Evolutionary conservation across 1,140 invertebrate genomes (phyloP).

Genomic region (Zaprionus ghesquierei): DNA sequence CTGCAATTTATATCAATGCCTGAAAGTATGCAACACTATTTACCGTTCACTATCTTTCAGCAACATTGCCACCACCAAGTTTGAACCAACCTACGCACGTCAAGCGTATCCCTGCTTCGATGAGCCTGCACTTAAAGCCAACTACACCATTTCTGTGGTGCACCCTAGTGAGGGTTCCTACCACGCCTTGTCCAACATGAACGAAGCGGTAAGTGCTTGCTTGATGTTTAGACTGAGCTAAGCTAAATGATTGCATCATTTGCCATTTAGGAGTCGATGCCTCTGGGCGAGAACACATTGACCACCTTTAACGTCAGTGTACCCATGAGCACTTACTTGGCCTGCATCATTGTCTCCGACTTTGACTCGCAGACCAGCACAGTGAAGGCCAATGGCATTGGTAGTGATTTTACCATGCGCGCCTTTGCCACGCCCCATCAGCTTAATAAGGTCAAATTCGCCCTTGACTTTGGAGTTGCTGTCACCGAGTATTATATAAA

Average conservation of each 20-base stretch:
- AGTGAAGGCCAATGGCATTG: slow-evolving; percentile 84
- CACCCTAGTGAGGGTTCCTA: slow-evolving; percentile 87
- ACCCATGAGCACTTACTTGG: slow-evolving; percentile 96
- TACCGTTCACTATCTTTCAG: slow-evolving; percentile 82
- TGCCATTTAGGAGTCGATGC: slow-evolving; percentile 31
- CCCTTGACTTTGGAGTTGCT: slow-evolving; percentile 89
- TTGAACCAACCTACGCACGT: slow-evolving; percentile 96
- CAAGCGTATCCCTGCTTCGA: slow-evolving; percentile 98
- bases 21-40: slow-evolving; percentile 41
- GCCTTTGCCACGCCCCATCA: slow-evolving; percentile 90
- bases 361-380: slow-evolving; percentile 86
- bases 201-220: slow-evolving; percentile 62
- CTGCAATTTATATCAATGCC: background rate
- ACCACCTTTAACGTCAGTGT: slow-evolving; percentile 90
- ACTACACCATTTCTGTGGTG: slow-evolving; percentile 90
- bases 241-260: background rate
- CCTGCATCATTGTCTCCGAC: slow-evolving; percentile 95
- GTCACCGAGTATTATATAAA: slow-evolving; percentile 94
- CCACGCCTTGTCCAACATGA: slow-evolving; percentile 92
- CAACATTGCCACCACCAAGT: slow-evolving; percentile 93
- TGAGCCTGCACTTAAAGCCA: slow-evolving; percentile 96
- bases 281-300: slow-evolving; percentile 61
- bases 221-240: background rate
- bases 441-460: slow-evolving; percentile 90
- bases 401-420: slow-evolving; percentile 85